Evolutionary conservation across 2,113 vertebrate species (phyloP).

Genomic region (Cricetomys ansorgei): DNA sequence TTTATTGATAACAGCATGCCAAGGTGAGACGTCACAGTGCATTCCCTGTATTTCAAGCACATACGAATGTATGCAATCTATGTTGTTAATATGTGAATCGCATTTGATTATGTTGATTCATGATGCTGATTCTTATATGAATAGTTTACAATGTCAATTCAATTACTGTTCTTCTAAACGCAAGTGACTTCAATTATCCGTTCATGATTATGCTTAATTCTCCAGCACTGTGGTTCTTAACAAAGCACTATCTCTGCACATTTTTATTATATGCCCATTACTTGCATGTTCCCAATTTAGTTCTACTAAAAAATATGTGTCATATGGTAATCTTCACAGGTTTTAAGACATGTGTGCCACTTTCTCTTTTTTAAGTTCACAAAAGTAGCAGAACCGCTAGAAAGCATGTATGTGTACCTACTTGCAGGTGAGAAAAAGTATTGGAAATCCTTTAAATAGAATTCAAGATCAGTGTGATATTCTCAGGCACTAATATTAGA

Average conservation of each 20-base stretch:
- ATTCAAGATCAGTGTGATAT: constrained; percentile 18
- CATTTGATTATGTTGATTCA: background rate
- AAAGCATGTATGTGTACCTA: constrained; percentile 30
- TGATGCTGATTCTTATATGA: background rate
- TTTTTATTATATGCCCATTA: constrained; percentile 41
- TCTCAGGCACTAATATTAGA: constrained; percentile 40
- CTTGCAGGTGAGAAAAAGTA: constrained; percentile 30
- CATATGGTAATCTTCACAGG: constrained; percentile 54
- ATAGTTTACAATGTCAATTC: background rate
- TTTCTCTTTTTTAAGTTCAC: constrained; percentile 55
- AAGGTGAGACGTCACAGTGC: background rate
- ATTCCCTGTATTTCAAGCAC: background rate
- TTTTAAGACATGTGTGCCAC: constrained; percentile 34
- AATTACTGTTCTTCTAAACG: constrained; percentile 22
- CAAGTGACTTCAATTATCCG: constrained; percentile 9
- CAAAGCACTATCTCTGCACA: background rate
- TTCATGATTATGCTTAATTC: constrained; percentile 23
- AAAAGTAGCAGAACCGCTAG: constrained; percentile 65
- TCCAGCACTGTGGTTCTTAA: background rate
- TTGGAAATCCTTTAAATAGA: constrained; percentile 63
- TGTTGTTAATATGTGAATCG: background rate
- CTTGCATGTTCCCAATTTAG: background rate
- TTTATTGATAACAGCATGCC: background rate
- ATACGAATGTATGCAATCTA: background rate
- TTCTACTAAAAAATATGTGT: constrained; percentile 42